Evolutionary conservation across 2,797 vertebrate genomes (phyloP), one percentile per base, ranked within the genome.

Genomic region (Lophius americanus): DNA sequence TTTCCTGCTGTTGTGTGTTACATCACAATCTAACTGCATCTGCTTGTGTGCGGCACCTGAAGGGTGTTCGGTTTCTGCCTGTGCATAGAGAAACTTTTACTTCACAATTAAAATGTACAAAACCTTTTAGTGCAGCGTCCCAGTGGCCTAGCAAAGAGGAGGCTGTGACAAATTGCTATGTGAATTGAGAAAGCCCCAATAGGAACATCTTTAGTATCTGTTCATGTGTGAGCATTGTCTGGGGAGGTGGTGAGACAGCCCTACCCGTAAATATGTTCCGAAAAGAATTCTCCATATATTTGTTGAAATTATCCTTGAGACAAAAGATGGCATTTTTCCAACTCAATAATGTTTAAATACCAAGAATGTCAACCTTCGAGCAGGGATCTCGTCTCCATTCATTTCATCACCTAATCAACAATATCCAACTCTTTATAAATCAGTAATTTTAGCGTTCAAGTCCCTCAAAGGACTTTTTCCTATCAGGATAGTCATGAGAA

Each of bases 111-210:
- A 90, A 83, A 75, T 47, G 58, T 83, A 63, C 67, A 60, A 63
- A 69, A 60, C 73, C 76, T 76, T 81, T 88, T 85, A 86, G 81
- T 33, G 61, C 69, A 70, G 53, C 52, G 55, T 64, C 89, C 79
- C 73, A 13, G 54, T 61, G 85, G 83, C 62, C 47, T 57, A 65
- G 67, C 83, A 65, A 64, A 65, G 47, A 43, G 64, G 70, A 78
- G 69, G 65, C 54, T 73, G 79, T 82, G 85, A 89, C 84, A 92
- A 90, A 92, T 88, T 88, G 84, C 78, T 87, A 61, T 78, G 81
- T 87, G 67, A 85, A 79, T 61, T 50, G 64, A 76, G 71, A 55
- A 76, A 61, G 44, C 65, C 35, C 48, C 6, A 57, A 73, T 65
- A 64, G 61, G 67, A 77, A 81, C 55, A 67, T 76, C 51, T 50